phyloP scores from a whole-genome alignment of 2,113 vertebrate species.

The Sporophila hypoxantha region DNA sequence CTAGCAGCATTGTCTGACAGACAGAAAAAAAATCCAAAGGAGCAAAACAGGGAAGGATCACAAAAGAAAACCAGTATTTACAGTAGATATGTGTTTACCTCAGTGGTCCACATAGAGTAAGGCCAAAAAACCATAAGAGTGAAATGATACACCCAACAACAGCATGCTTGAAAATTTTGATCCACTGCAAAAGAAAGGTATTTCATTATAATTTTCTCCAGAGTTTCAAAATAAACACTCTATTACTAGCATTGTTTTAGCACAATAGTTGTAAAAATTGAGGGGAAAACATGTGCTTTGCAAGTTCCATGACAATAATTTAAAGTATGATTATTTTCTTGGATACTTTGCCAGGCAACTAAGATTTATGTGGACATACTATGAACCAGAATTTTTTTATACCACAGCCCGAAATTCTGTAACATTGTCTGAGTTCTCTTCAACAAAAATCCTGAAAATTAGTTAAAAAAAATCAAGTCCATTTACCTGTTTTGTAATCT shows the following conservation, averaged over 20 bases:
- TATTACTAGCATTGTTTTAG: neutral
- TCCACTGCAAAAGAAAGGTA: slow-evolving; percentile 82
- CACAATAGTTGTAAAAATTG: neutral
- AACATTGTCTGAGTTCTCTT: neutral
- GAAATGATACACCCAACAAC: slow-evolving; percentile 90
- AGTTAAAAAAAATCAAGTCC: neutral
- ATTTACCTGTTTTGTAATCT: neutral
- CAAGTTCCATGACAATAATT: neutral
- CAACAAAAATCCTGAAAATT: neutral
- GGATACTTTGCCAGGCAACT: neutral
- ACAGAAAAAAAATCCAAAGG: neutral
- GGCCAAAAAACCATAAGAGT: slow-evolving; percentile 94
- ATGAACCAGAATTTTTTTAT: neutral
- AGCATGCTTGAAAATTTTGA: slow-evolving; percentile 92
- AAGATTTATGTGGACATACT: neutral
- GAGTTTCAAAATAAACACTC: neutral
- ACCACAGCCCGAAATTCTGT: neutral
- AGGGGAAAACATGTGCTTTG: neutral
- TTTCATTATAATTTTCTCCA: neutral
- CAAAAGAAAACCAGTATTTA: neutral
- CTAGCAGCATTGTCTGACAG: neutral
- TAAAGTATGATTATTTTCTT: neutral
- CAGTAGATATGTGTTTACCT: slow-evolving; percentile 75
- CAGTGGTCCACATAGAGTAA: slow-evolving; percentile 94
- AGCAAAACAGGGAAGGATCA: neutral